Evolutionary conservation across 2,797 vertebrate genomes (phyloP).

Genomic region (Ara ararauna): DNA sequence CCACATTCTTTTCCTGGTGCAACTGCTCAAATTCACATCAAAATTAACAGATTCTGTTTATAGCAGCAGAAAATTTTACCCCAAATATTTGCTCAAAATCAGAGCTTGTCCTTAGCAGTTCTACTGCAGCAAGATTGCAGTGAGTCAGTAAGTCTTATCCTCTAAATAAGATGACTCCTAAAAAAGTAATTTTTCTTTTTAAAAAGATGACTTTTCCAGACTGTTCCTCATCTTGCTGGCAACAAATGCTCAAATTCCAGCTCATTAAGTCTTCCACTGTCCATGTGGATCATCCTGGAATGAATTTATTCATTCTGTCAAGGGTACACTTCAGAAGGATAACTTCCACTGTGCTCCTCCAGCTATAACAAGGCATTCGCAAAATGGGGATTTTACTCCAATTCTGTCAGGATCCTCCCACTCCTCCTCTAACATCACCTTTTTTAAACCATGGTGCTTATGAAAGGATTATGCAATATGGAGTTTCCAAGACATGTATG

Average conservation of each 20-base stretch:
- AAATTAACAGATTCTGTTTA: slow-evolving; percentile 27
- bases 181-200: neutral
- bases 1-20: neutral
- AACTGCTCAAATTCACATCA: neutral
- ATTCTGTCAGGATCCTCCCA: neutral
- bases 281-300: neutral
- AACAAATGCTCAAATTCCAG: neutral
- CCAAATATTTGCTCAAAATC: slow-evolving; percentile 47
- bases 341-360: neutral
- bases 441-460: neutral
- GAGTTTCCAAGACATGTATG: neutral
- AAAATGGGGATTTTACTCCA: neutral
- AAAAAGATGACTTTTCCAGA: neutral
- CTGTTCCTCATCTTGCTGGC: neutral
- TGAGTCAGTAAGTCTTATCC: neutral
- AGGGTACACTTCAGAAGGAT: neutral
- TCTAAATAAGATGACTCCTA: neutral
- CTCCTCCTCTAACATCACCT: neutral
- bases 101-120: neutral
- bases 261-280: neutral
- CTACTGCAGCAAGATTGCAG: neutral
- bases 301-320: neutral
- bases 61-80: neutral
- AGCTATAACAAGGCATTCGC: neutral
- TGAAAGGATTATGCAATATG: neutral